These are phyloP conservation scores for Acridotheres tristis DNA, from an alignment of 2,797 vertebrate genomes.

Conservation along the genomic window DNA sequence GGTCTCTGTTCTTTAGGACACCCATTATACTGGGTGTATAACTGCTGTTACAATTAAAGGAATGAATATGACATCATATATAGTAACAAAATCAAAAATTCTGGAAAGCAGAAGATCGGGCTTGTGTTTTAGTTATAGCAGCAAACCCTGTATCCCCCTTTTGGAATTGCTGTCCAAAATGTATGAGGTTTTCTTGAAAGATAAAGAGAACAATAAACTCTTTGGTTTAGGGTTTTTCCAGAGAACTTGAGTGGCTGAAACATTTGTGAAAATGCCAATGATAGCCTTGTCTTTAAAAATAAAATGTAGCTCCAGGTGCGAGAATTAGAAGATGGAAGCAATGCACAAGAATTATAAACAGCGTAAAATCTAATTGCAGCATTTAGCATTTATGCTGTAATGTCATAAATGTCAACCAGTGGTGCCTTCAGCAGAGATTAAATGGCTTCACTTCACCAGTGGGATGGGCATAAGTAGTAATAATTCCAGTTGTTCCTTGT, in stretches of 20 bases:
- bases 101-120: neutral
- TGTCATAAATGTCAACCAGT: neutral
- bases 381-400: slow-evolving; percentile 39
- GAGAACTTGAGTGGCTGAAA: neutral
- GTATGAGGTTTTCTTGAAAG: neutral
- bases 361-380: slow-evolving; percentile 18
- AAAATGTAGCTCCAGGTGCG: neutral
- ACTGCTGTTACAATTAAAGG: neutral
- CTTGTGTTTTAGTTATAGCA: neutral
- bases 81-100: neutral
- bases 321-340: slow-evolving; percentile 4
- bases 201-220: neutral
- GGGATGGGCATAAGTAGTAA: neutral
- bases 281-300: neutral
- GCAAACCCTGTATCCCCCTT: neutral
- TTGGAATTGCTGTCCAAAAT: neutral
- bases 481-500: neutral
- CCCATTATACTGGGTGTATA: neutral
- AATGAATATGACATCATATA: neutral
- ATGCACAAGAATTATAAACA: neutral
- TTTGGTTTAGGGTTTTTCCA: neutral
- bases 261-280: neutral
- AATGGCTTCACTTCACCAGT: neutral
- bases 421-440: slow-evolving; percentile 25
- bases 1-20: neutral